Evolutionary conservation across 2,797 vertebrate species (phyloP).

Genomic region (Pteropus rufus): DNA sequence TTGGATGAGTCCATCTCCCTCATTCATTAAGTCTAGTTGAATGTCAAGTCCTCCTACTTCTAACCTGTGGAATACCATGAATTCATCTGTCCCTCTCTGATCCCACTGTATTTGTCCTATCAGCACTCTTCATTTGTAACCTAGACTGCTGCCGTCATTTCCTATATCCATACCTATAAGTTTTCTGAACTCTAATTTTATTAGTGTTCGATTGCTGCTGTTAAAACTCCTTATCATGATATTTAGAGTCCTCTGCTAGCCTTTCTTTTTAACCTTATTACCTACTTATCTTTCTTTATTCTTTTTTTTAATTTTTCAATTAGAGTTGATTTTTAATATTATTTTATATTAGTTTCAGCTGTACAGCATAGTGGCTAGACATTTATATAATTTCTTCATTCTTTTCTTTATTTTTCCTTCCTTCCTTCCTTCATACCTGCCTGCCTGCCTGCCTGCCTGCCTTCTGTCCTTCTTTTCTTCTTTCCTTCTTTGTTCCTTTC

Average conservation of each 20-base stretch:
- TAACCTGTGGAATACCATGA: not conserved
- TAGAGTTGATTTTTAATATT: too few species aligned
- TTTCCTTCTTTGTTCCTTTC: not conserved
- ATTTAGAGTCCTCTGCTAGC: not conserved
- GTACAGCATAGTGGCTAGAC: too few species aligned
- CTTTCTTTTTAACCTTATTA: not conserved
- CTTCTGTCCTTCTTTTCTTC: not conserved
- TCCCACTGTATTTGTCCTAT: not conserved
- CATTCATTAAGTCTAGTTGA: not conserved
- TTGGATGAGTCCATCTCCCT: not conserved
- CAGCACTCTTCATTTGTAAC: not conserved
- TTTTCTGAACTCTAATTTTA: constrained; percentile 1
- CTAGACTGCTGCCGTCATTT: not conserved
- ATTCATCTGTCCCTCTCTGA: not conserved
- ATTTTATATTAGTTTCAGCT: too few species aligned
- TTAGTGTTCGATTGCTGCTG: not conserved
- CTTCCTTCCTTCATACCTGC: not conserved
- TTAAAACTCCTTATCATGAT: not conserved
- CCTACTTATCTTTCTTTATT: not conserved
- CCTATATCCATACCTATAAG: not conserved
- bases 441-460: not conserved
- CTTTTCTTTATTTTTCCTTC: not conserved
- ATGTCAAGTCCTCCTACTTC: not conserved
- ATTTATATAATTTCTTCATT: too few species aligned
- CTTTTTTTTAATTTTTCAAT: too few species aligned